Base-by-base conservation (phyloP, 1,140 invertebrate species). In the Batillaria attramentaria region DNA sequence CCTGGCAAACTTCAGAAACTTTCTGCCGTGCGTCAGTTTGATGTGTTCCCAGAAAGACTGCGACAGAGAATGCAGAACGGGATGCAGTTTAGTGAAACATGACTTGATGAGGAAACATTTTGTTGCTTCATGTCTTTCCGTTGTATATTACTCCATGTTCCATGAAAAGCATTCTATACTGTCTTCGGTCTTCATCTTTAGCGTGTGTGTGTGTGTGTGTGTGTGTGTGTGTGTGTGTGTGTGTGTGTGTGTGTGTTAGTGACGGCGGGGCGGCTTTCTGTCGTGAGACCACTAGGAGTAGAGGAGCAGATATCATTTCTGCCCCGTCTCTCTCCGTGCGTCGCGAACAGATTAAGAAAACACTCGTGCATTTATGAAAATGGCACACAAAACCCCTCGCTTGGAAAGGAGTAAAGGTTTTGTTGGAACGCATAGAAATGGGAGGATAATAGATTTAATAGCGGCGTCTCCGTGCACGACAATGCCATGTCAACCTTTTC, bases 371-470 rank as follows among this genome's bases (percentile, higher is more conserved):
- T 70, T 70, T 39, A 41, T 41, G 65, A 70, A 70, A 41, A 70
- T 70, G 68, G 39, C 68, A 39, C 42, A 42, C 68, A 39, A 70
- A 70, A 42, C 20, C 18, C 28, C 41, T 20, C 39, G 37, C 37
- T n/a, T 70, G n/a, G 37, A 70, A 42, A 70, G 68, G 37, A 70
- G 41, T 37, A 70, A 70, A 42, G 68, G 20, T n/a, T 42, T 39
- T 42, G 41, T n/a, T 24, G 41, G n/a, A n/a, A n/a, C 8, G 68
- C 39, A 41, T 41, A 70, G 68, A 39, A 70, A 70, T 50, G 42
- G 10, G 24, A 31, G 54, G 57, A 75, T 75, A 75, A 75, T 75
- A 62, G 73, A 62, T 75, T 62, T 75, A 75, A 75, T 75, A 62
- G 73, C 57, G 39, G 31, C 72, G 39, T 41, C 73, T 42, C 31